Evolutionary conservation across 1,140 invertebrate genomes (phyloP).

Genomic region (Rhopalosiphum maidis): DNA sequence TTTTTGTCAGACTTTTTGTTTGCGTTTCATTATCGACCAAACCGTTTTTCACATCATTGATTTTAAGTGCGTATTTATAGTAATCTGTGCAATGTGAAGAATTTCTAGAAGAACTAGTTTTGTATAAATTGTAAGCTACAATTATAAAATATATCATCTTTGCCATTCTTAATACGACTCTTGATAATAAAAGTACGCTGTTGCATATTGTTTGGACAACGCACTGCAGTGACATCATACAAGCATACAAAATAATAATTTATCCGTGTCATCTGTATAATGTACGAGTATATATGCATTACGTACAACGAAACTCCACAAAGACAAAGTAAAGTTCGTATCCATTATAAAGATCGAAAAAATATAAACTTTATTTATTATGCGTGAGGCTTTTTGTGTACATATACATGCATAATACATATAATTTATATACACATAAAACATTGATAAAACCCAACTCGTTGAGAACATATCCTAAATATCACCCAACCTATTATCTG

Average conservation of each 20-base stretch:
- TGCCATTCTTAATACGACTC: neutral
- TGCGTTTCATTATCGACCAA: neutral
- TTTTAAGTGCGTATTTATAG: too few species aligned
- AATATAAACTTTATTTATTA: slow-evolving; percentile 11
- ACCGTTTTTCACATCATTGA: neutral
- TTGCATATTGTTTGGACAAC: neutral
- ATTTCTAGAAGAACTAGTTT: neutral
- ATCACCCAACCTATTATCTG: neutral
- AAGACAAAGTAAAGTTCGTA: neutral
- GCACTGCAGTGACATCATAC: neutral
- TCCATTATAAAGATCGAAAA: neutral
- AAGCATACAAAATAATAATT: neutral
- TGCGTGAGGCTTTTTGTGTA: neutral
- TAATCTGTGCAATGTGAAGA: neutral
- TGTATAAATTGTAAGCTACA: neutral
- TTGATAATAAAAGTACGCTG: neutral
- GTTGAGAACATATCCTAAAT: neutral
- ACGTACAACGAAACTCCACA: neutral
- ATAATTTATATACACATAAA: neutral
- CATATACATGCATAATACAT: neutral
- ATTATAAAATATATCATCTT: neutral
- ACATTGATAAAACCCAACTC: neutral
- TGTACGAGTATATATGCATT: neutral
- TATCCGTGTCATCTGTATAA: neutral
- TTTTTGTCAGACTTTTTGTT: neutral